phyloP scores from a whole-genome alignment of 37 sponge, comb jelly and placozoan species.

The Cladorhizidae sp. region DNA sequence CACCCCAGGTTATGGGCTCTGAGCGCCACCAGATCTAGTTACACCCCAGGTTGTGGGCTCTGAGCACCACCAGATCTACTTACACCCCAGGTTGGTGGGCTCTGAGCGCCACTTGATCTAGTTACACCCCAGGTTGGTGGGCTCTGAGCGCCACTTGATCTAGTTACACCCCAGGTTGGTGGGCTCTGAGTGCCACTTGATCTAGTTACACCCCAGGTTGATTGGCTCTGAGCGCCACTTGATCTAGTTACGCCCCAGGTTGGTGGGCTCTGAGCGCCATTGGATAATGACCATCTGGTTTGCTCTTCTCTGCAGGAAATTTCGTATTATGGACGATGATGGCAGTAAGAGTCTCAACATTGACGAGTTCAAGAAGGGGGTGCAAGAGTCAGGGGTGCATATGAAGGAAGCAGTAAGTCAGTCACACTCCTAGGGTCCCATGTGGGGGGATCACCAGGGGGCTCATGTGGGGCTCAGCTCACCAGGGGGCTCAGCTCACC shows the following conservation, averaged over 20 bases:
- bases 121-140: too few relatives aligned
- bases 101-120: too few relatives aligned
- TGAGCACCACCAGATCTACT: too few relatives aligned
- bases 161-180: too few relatives aligned
- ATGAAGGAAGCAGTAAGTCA: slow-evolving; percentile 55
- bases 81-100: neutral
- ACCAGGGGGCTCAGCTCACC: too few relatives aligned
- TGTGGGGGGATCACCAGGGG: neutral
- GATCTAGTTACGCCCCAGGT: too few relatives aligned
- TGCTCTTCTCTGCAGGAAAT: slow-evolving; percentile 55
- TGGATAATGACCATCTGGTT: neutral
- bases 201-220: neutral
- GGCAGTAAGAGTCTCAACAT: slow-evolving; percentile 79
- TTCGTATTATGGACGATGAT: slow-evolving; percentile 98
- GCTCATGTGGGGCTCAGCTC: neutral
- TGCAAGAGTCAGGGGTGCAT: slow-evolving; percentile 79
- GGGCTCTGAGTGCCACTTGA: too few relatives aligned
- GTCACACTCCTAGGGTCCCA: neutral
- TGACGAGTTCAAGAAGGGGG: slow-evolving; percentile 93
- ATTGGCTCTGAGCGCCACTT: neutral
- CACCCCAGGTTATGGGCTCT: too few relatives aligned
- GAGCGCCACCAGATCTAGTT: neutral
- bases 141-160: neutral
- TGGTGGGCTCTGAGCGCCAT: too few relatives aligned
- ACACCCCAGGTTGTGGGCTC: too few relatives aligned